Evolutionary conservation across 2,888 invertebrate species (phyloP), one percentile per base, ranked within the genome.

Genomic region (Oligia strigilis): DNA sequence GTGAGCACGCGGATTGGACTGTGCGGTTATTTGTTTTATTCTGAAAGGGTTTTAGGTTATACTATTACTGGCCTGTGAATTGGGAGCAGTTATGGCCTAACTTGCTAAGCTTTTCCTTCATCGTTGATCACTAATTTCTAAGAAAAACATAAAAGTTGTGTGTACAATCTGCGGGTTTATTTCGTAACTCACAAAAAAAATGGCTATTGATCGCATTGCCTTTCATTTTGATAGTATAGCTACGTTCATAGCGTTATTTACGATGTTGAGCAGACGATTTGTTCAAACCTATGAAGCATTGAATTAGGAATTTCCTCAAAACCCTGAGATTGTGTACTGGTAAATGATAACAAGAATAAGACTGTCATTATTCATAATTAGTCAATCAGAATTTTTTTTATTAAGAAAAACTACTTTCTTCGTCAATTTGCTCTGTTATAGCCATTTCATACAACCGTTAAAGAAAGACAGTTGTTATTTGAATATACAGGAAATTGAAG

Each of bases 1-100:
- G 70, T 62, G 74, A 60, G 67, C 29, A 72, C 58, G 23, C 52
- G 74, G 81, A 84, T 84, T 55, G 40, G 13, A 70, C 49, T 60
- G 46, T n/a, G 8, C 49, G 29, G n/a, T 49, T 64, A 74, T 82
- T 73, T 62, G 9, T 64, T 82, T 85, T 70, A 52, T 70, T 60
- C 58, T 55, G 4, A 70, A 43, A 36, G 19, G 49, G 4, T 58
- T 43, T 66, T 58, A 29, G 46, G 14, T 58, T 79, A 11, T 62
- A 17, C 14, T 62, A 36, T 46, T 29, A 23, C 40, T 11, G 19
- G 46, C 36, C 58, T 60, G 46, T 77, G 36, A 58, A 75, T 46
- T 58, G 13, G 5, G 1, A 46, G 1, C 1, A 23, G 55, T 13
- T 36, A 36, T 58, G 11, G 40, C 52, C 6, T 29, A 43, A 17